A percentile compares a stretch with the other conserved stretches of the same genome.
Conservation (phyloP, 2,797 vertebrate genomes). For the Spinus olivaceus region DNA sequence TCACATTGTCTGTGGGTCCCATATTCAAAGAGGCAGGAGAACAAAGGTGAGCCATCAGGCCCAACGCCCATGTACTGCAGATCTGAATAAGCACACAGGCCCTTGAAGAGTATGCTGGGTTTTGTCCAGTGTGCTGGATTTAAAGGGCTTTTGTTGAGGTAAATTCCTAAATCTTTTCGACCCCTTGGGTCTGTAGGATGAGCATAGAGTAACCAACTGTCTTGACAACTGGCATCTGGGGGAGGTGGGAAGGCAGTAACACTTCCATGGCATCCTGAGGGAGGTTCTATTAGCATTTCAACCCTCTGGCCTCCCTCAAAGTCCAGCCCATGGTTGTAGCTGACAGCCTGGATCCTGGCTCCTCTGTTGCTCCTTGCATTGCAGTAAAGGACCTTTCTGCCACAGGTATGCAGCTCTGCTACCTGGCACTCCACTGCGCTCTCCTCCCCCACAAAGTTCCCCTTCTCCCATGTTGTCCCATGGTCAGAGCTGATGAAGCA, state of each 20-base stretch:
- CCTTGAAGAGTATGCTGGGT: conserved; percentile 54
- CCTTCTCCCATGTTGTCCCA: conserved; percentile 37
- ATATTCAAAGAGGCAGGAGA: conserved; percentile 70
- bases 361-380: conserved; percentile 47
- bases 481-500: conserved; percentile 72
- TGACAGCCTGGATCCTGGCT: conserved; percentile 67
- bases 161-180: conserved; percentile 66
- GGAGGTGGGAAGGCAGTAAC: conserved; percentile 59
- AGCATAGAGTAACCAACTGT: conserved; percentile 62
- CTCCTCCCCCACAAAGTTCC: conserved; percentile 33
- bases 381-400: conserved; percentile 56
- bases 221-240: not conserved
- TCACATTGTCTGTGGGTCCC: not conserved
- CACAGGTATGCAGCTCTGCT: conserved; percentile 14
- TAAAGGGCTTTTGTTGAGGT: conserved; percentile 63
- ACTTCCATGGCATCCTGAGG: conserved; percentile 70
- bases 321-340: conserved; percentile 30
- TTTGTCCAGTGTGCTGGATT: conserved; percentile 46
- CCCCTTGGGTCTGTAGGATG: conserved; percentile 58
- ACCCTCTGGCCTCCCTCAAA: conserved; percentile 20
- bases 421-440: conserved; percentile 68
- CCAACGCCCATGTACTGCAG: conserved; percentile 65
- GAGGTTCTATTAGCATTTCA: conserved; percentile 56
- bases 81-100: conserved; percentile 69
- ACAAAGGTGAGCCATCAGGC: conserved; percentile 61